These are phyloP conservation scores for Acanthisitta chloris DNA, from an alignment of 2,113 vertebrate species.

Conservation along the genomic window DNA sequence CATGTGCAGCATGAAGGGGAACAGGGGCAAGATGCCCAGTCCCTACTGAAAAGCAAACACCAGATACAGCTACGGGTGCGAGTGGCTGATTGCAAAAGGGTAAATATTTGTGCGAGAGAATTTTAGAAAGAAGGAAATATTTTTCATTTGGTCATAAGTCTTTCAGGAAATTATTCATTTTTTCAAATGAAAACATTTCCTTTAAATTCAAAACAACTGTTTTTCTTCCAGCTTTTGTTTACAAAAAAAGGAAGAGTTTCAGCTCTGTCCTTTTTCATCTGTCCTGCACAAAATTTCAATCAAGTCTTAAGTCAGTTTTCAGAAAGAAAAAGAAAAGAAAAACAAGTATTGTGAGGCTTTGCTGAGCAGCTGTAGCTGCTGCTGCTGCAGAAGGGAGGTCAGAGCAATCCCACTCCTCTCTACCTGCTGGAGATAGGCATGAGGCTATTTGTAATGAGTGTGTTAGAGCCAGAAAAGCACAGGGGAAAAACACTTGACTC, in stretches of 20 bases:
- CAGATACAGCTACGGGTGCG: accelerated
- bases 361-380: background rate
- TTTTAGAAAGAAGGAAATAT: background rate
- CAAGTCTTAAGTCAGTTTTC: background rate
- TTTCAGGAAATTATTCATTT: slow-evolving; percentile 23
- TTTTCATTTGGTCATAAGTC: background rate
- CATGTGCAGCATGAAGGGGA: accelerated
- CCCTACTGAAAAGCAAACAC: background rate
- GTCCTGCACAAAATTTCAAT: background rate
- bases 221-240: slow-evolving; percentile 24
- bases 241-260: background rate
- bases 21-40: background rate
- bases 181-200: slow-evolving; percentile 24
- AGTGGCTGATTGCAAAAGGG: background rate
- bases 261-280: slow-evolving; percentile 5
- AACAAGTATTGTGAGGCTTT: background rate
- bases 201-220: slow-evolving; percentile 27
- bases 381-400: background rate
- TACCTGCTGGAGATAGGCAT: background rate
- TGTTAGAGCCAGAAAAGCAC: background rate
- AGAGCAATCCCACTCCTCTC: background rate
- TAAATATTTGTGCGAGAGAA: background rate
- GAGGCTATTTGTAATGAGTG: background rate
- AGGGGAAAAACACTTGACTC: background rate
- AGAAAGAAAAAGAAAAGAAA: background rate